Evolutionary conservation across 2,113 vertebrate genomes (phyloP).

Genomic region (Tyto alba): DNA sequence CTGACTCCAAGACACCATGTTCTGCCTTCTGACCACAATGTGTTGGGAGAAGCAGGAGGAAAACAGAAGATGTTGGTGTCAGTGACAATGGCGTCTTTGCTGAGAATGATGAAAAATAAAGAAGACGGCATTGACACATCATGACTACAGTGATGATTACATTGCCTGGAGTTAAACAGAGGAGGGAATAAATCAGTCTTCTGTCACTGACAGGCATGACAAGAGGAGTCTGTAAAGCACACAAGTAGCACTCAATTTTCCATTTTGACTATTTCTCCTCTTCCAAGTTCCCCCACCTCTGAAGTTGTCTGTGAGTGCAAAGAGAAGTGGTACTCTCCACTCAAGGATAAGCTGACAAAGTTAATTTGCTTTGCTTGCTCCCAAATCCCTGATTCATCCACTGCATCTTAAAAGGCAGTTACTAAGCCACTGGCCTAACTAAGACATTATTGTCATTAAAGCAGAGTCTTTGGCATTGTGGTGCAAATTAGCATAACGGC

Average conservation of each 20-base stretch:
- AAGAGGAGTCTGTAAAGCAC: neutral
- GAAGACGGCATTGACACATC: neutral
- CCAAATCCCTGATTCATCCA: neutral
- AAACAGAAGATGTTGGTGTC: neutral
- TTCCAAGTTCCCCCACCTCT: neutral
- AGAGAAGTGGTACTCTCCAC: neutral
- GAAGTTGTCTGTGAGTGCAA: neutral
- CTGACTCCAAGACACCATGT: neutral
- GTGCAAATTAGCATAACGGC: slow-evolving; percentile 22
- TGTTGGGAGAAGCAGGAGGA: neutral
- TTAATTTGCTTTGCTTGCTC: slow-evolving; percentile 7
- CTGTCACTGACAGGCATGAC: neutral
- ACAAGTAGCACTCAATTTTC: neutral
- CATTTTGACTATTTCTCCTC: slow-evolving; percentile 4
- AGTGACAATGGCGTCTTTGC: neutral
- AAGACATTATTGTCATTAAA: slow-evolving; percentile 25
- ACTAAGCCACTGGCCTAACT: slow-evolving; percentile 8
- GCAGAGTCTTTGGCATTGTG: neutral
- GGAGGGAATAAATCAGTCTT: slow-evolving; percentile 20
- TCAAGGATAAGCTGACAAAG: slow-evolving; percentile 4
- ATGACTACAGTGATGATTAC: neutral
- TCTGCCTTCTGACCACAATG: neutral
- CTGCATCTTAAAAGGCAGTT: slow-evolving; percentile 10
- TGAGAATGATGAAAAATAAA: neutral
- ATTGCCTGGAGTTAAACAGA: slow-evolving; percentile 9